A percentile compares a stretch with the other conserved stretches of the same genome.
Conservation (phyloP, 2,888 invertebrate genomes). For the Lordiphosa fenestrarum region DNA sequence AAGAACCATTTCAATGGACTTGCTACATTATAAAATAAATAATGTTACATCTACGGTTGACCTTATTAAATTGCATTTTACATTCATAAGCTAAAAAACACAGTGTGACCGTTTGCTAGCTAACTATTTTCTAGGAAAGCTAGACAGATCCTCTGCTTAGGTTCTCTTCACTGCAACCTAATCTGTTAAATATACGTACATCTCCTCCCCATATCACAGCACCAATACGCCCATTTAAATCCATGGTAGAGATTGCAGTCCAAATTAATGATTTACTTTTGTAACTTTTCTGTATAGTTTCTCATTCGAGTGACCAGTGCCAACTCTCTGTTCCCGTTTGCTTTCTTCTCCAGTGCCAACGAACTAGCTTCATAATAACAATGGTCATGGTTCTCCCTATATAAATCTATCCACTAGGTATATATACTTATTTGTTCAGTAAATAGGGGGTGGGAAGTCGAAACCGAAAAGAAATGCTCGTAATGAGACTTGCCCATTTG, state of each 20-base stretch:
- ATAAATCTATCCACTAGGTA: constrained; percentile 8
- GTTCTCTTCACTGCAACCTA: no score
- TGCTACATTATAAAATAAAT: no score
- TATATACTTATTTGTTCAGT: constrained; percentile 15
- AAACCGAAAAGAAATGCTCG: constrained; percentile 35
- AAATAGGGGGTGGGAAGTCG: constrained; percentile 15
- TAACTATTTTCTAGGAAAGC: no score
- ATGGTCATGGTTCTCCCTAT: constrained; percentile 16
- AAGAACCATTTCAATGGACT: no score
- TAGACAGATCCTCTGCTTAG: no score
- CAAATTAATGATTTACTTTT: constrained; percentile 60
- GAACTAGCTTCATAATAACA: constrained; percentile 14
- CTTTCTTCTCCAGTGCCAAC: neutral
- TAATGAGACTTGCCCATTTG: constrained; percentile 71
- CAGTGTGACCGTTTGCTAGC: no score
- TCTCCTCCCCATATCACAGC: neutral
- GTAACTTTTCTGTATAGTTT: constrained; percentile 44
- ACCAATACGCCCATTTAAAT: constrained; percentile 19
- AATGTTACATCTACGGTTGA: no score
- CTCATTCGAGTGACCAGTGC: constrained; percentile 15
- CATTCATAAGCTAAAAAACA: no score
- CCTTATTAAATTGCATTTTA: no score
- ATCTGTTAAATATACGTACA: no score
- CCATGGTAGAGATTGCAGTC: constrained; percentile 27
- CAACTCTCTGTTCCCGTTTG: constrained; percentile 28